A percentile compares a stretch with the other conserved stretches of the same genome.
Conservation (phyloP, 2,113 vertebrate species). For the Notarius lentiginosus region DNA sequence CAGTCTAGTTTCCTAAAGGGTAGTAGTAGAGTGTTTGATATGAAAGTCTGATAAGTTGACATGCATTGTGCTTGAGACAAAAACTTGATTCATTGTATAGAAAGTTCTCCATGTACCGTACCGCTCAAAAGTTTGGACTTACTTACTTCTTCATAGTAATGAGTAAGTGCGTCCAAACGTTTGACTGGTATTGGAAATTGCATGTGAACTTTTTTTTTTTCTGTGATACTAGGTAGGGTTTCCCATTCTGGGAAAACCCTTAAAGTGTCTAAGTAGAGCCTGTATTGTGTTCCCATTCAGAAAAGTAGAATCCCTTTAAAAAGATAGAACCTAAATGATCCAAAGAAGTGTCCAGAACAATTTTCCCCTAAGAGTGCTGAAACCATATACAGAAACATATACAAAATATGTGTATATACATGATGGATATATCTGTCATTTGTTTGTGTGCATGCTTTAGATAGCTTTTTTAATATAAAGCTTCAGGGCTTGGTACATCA, state of each 20-base stretch:
- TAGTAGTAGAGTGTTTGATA: background rate
- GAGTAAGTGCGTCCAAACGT: no score
- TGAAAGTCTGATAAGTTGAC: background rate
- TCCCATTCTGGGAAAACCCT: background rate
- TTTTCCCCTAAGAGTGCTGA: background rate
- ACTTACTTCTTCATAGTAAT: no score
- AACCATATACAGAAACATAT: background rate
- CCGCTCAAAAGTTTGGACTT: no score
- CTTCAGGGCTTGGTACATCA: constrained; percentile 40
- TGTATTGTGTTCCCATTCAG: background rate
- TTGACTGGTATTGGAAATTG: no score
- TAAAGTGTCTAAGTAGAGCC: background rate
- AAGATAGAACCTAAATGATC: background rate
- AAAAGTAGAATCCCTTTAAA: background rate
- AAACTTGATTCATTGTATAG: background rate
- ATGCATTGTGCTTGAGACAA: background rate
- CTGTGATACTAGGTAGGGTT: background rate
- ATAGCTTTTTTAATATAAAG: constrained; percentile 32
- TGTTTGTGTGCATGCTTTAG: constrained; percentile 22
- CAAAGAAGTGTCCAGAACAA: background rate
- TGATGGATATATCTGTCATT: background rate
- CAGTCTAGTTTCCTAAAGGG: background rate
- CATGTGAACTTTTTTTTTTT: background rate
- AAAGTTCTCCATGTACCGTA: background rate
- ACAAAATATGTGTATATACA: no score